Base-by-base conservation (phyloP, 2,113 vertebrate species). In the Falcunculus frontatus region DNA sequence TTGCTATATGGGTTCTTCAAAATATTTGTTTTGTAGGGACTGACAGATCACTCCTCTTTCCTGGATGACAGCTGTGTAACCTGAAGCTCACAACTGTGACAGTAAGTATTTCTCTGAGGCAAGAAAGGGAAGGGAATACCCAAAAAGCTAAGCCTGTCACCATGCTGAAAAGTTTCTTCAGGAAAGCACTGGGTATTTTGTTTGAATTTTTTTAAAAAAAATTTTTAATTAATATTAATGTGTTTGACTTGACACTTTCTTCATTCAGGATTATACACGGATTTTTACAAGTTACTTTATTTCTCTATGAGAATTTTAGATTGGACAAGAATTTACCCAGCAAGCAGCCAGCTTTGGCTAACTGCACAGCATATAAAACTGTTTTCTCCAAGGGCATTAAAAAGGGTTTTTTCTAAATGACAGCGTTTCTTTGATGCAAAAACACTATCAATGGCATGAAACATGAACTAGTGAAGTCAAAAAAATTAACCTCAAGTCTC, bases 201-300 rank as follows among this genome's bases (percentile, higher is more conserved):
- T 11, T 62, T 39, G 2, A 17, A 3, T 1, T 4, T 23, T 10
- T 46, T 22, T 14, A n/a, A n/a, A n/a, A n/a, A n/a, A n/a, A n/a
- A n/a, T 63, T 53, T 55, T 19, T 3, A 84, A 46, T 53, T 10
- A 76, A 57, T 67, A 88, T 46, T 37, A 5, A 10, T 8, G 6
- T n/a, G 30, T 76, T 87, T 85, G 32, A 33, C 26, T 67, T 89
- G 52, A 60, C 5, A 39, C 37, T 44, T 80, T 29, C 33, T 72
- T 89, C 12, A 52, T 33, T 69, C 59, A 70, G 22, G 26, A 74
- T 39, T 2, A 0, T 21, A 72, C 10, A 20, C 0, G 1, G 52
- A 80, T 77, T 80, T 86, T 79, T 50, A 35, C 0, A 39, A 50
- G 53, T 72, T 42, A 20, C 17, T 88, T 75, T 59, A 37, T 78